These are phyloP conservation scores for Parnassius orleans DNA, from an alignment of 2,888 invertebrate genomes.

Conservation along the genomic window DNA sequence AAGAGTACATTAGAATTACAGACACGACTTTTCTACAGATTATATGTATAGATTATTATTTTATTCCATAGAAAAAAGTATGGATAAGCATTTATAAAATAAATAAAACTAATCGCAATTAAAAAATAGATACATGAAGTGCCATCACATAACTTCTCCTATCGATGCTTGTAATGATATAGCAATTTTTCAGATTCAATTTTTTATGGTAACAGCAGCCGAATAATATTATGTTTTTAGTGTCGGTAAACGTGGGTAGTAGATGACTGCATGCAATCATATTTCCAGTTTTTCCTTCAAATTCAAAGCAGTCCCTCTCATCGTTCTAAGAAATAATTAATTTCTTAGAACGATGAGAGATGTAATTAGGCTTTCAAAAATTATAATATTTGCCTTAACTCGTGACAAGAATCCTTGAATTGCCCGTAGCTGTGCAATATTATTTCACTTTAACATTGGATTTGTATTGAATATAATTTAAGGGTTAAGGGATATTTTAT, in stretches of 20 bases:
- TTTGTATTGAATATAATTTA: slow-evolving; percentile 34
- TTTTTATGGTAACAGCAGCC: background rate
- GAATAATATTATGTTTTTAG: background rate
- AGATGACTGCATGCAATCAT: background rate
- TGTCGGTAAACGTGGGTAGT: background rate
- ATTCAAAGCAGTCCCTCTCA: background rate
- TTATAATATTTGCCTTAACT: background rate
- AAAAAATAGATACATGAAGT: too few relatives aligned
- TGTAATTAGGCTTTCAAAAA: too few relatives aligned
- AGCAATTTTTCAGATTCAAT: background rate
- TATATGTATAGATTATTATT: slow-evolving; percentile 9
- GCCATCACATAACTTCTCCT: too few relatives aligned
- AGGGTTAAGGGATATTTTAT: slow-evolving; percentile 14
- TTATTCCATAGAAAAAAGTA: background rate
- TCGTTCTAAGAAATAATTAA: background rate
- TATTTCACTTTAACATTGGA: slow-evolving; percentile 21
- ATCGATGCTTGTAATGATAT: background rate
- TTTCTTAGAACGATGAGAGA: too few relatives aligned
- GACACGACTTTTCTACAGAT: too few relatives aligned
- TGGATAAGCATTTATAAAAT: background rate
- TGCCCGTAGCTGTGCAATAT: slow-evolving; percentile 17
- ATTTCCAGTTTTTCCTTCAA: background rate
- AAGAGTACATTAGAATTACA: too few relatives aligned
- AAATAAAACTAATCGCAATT: background rate
- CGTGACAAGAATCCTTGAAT: background rate